Percentiles rank a stretch among this genome's conserved stretches.
These are phyloP conservation scores for Gavialis gangeticus DNA, from an alignment of 2,113 vertebrate species.

Conservation along the genomic window DNA sequence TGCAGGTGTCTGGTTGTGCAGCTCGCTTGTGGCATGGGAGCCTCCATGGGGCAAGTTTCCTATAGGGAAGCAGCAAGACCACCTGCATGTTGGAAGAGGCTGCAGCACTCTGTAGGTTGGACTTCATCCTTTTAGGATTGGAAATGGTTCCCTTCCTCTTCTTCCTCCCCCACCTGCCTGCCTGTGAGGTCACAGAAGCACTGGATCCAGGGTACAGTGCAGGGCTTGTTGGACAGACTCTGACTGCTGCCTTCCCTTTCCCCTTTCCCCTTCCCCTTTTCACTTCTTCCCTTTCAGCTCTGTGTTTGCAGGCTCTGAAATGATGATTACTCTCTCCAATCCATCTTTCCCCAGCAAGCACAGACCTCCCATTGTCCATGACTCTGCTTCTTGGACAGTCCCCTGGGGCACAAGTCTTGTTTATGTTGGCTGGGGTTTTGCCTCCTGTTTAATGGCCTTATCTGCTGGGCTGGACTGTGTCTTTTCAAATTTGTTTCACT, in stretches of 20 bases:
- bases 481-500: slow-evolving; percentile 4
- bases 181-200: background rate
- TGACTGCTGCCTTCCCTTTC: background rate
- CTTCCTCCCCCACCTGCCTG: background rate
- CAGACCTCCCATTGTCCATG: slow-evolving; percentile 50
- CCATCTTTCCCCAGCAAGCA: slow-evolving; percentile 44
- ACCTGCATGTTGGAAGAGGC: background rate
- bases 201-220: background rate
- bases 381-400: slow-evolving; percentile 45
- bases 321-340: slow-evolving; percentile 60
- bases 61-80: background rate
- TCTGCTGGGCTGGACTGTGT: background rate
- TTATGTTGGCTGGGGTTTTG: slow-evolving; percentile 61
- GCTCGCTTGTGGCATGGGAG: background rate
- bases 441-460: slow-evolving; percentile 37
- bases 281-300: slow-evolving; percentile 48
- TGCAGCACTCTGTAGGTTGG: background rate
- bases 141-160: background rate
- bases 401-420: slow-evolving; percentile 46
- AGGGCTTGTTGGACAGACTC: slow-evolving; percentile 3
- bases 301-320: slow-evolving; percentile 31
- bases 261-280: slow-evolving; percentile 10
- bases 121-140: slow-evolving; percentile 17
- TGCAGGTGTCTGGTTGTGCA: background rate
- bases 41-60: background rate